Evolutionary conservation across 1,140 invertebrate genomes (phyloP).

Genomic region (Chelonus insularis): DNA sequence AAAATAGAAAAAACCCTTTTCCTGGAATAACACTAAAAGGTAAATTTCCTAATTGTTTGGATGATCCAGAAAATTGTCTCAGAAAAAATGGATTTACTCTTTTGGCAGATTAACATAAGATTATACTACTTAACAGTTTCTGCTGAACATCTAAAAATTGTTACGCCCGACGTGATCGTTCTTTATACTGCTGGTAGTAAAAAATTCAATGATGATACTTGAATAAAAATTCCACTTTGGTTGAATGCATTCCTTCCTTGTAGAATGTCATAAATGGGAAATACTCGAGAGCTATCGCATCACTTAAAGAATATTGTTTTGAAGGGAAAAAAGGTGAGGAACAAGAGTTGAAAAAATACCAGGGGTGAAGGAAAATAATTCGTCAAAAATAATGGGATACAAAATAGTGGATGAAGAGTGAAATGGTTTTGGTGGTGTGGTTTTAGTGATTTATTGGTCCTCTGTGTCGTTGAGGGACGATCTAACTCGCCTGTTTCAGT

Average conservation of each 20-base stretch:
- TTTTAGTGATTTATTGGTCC: constrained; percentile 25
- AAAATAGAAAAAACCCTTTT: too few relatives aligned
- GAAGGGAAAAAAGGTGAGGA: background rate
- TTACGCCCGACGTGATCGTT: background rate
- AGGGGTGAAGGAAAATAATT: constrained; percentile 23
- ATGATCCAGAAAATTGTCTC: too few relatives aligned
- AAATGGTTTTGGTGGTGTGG: constrained; percentile 15
- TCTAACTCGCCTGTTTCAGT: constrained; percentile 12
- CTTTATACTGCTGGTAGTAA: background rate
- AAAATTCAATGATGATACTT: constrained; percentile 9
- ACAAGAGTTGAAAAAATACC: background rate
- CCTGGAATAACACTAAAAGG: too few relatives aligned
- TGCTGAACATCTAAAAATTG: background rate
- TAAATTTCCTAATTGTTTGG: too few relatives aligned
- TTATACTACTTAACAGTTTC: background rate
- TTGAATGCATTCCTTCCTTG: constrained; percentile 7
- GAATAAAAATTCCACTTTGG: constrained; percentile 15
- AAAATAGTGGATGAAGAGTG: constrained; percentile 19
- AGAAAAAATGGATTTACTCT: background rate
- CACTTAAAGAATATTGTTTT: constrained; percentile 8
- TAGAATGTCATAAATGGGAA: constrained; percentile 18
- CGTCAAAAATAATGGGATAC: constrained; percentile 28
- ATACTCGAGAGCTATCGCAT: background rate
- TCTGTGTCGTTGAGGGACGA: constrained; percentile 23
- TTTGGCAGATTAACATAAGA: background rate